phyloP scores from a whole-genome alignment of 2,113 vertebrate genomes.

The Paracanthobrama guichenoti region DNA sequence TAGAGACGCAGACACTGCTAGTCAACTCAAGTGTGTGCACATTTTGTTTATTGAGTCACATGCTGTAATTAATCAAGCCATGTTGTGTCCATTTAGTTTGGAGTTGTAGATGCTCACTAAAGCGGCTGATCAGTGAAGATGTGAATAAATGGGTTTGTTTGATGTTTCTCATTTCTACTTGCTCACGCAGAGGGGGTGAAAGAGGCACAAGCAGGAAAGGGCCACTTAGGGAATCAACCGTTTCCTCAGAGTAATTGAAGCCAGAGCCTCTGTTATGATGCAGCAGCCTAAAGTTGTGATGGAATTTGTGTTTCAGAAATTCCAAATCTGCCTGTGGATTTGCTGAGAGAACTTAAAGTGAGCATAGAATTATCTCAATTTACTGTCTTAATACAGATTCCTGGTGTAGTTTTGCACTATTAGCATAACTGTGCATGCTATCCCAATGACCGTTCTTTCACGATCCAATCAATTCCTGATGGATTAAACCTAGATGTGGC shows the following conservation, averaged over 20 bases:
- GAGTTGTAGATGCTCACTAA: slow-evolving; percentile 17
- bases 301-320: not conserved
- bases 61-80: slow-evolving; percentile 21
- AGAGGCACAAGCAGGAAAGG: slow-evolving; percentile 26
- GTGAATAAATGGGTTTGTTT: slow-evolving; percentile 22
- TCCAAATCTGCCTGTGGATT: not conserved
- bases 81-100: slow-evolving; percentile 15
- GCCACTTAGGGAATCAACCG: slow-evolving; percentile 17
- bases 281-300: not conserved
- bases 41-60: slow-evolving; percentile 12
- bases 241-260: slow-evolving; percentile 37
- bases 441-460: not conserved
- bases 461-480: not conserved
- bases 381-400: not conserved
- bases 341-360: not conserved
- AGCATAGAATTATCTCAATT: not conserved
- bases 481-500: not conserved
- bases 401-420: not conserved
- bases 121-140: not conserved
- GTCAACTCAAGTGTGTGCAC: not conserved
- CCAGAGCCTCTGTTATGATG: slow-evolving; percentile 5
- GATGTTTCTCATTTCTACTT: slow-evolving; percentile 23
- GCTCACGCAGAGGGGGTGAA: slow-evolving; percentile 15
- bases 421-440: not conserved
- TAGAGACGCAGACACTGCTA: not conserved